phyloP scores from a whole-genome alignment of 1,140 invertebrate species.

The Eufriesea mexicana region DNA sequence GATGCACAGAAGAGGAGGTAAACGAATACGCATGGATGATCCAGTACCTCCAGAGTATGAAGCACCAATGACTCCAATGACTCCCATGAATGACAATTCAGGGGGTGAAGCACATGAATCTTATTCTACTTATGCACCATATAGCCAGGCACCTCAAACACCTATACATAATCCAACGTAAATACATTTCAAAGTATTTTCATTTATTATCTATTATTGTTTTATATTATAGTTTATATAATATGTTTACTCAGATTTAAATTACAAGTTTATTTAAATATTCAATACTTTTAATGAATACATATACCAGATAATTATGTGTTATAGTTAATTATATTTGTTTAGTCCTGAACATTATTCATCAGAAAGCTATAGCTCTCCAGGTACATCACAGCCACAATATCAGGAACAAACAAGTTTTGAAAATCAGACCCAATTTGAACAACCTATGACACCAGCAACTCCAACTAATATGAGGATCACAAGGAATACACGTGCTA shows the following conservation, averaged over 20 bases:
- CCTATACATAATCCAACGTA: slow-evolving; percentile 81
- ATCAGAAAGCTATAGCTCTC: slow-evolving; percentile 77
- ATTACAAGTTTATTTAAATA: not conserved
- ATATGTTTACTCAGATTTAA: not conserved
- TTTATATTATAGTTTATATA: not conserved
- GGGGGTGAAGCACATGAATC: slow-evolving; percentile 81
- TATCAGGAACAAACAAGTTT: slow-evolving; percentile 77
- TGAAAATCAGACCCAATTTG: slow-evolving; percentile 76
- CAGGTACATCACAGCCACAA: slow-evolving; percentile 76
- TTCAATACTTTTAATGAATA: not conserved
- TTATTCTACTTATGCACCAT: slow-evolving; percentile 79
- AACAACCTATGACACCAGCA: slow-evolving; percentile 80
- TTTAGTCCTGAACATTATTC: slow-evolving; percentile 78
- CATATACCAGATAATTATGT: not conserved
- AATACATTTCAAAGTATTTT: slow-evolving; percentile 37
- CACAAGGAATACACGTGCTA: slow-evolving; percentile 81
- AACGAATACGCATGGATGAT: slow-evolving; percentile 95
- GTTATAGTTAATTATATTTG: slow-evolving; percentile 22
- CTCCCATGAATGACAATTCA: slow-evolving; percentile 85
- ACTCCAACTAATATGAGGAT: slow-evolving; percentile 81
- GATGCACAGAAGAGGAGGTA: slow-evolving; percentile 92
- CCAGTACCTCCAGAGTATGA: slow-evolving; percentile 92
- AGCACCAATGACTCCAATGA: slow-evolving; percentile 90
- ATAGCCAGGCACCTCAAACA: slow-evolving; percentile 80
- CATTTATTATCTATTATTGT: not conserved